phyloP scores from a whole-genome alignment of 2,888 invertebrate genomes.

The Tenthredo distinguenda region DNA sequence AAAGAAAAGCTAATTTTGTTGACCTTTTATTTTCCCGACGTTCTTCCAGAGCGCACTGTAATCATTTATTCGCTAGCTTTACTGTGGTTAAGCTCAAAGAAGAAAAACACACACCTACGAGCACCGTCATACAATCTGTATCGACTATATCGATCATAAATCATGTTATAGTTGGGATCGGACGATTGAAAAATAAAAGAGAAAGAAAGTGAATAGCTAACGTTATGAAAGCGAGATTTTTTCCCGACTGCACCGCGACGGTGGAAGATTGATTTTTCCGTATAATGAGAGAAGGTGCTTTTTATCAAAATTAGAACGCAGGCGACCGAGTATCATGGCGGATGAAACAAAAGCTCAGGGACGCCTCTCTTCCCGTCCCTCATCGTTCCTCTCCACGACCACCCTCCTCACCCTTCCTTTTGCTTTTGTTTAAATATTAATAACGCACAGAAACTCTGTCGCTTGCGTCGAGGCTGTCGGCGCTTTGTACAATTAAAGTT shows the following conservation, averaged over 20 bases:
- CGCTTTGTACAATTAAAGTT: conserved; percentile 71
- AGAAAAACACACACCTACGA: not conserved
- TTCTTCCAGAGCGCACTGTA: not conserved
- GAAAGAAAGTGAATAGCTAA: conserved; percentile 6
- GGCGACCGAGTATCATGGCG: conserved; percentile 48
- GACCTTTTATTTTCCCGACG: conserved; percentile 23
- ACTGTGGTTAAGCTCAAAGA: not conserved
- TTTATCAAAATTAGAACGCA: conserved; percentile 38
- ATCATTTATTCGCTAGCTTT: not conserved
- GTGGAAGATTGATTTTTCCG: conserved; percentile 54
- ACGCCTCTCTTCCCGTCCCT: conserved; percentile 19
- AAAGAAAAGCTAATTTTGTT: conserved; percentile 32
- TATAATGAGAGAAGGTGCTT: conserved; percentile 49
- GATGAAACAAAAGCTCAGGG: conserved; percentile 46
- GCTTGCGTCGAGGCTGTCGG: conserved; percentile 50
- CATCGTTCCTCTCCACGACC: conserved; percentile 19
- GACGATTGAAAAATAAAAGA: not conserved
- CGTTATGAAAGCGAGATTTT: conserved; percentile 22
- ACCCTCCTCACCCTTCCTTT: conserved; percentile 53
- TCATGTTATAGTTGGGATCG: conserved; percentile 14
- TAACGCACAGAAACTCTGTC: conserved; percentile 66
- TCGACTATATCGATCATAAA: conserved; percentile 27
- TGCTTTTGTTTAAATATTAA: conserved; percentile 72
- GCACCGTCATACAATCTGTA: not conserved
- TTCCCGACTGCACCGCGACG: conserved; percentile 14